Evolutionary conservation across 1,140 invertebrate species (phyloP).

Genomic region (Tribolium madens): DNA sequence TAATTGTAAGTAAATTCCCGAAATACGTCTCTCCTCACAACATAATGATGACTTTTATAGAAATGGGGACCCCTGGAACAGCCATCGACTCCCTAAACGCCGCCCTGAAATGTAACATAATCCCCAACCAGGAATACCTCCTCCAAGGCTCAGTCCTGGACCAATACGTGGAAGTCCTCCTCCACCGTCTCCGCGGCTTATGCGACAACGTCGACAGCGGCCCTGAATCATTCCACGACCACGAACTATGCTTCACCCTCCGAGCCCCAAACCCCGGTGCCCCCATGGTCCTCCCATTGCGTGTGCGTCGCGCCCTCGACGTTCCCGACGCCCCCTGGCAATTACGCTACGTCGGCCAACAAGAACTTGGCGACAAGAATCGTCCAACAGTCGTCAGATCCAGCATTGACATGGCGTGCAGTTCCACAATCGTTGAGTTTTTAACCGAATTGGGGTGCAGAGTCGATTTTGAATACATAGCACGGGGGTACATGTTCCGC

Average conservation of each 20-base stretch:
- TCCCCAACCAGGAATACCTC: constrained; percentile 91
- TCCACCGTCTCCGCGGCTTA: constrained; percentile 90
- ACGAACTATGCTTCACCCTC: constrained; percentile 87
- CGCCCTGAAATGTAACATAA: constrained; percentile 84
- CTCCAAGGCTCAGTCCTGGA: constrained; percentile 93
- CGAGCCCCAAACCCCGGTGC: constrained; percentile 71
- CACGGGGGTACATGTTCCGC: constrained; percentile 94
- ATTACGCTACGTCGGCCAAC: constrained; percentile 89
- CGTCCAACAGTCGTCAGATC: constrained; percentile 90
- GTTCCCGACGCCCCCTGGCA: constrained; percentile 86
- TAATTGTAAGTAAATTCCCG: neutral
- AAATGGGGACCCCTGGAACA: constrained; percentile 69
- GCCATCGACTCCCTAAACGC: constrained; percentile 82
- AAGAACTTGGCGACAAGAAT: constrained; percentile 89
- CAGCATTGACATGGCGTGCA: constrained; percentile 92
- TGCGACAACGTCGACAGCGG: constrained; percentile 95
- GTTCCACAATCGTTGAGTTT: constrained; percentile 90
- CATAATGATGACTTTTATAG: neutral
- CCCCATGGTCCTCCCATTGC: constrained; percentile 67
- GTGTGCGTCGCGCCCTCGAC: constrained; percentile 83
- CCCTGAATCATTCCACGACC: constrained; percentile 92
- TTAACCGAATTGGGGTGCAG: constrained; percentile 91
- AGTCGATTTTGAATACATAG: constrained; percentile 93
- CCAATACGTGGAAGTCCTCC: constrained; percentile 89
- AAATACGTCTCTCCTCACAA: neutral